These are phyloP conservation scores for Jordanella pulchra DNA, from an alignment of 2,797 vertebrate genomes.

Conservation along the genomic window DNA sequence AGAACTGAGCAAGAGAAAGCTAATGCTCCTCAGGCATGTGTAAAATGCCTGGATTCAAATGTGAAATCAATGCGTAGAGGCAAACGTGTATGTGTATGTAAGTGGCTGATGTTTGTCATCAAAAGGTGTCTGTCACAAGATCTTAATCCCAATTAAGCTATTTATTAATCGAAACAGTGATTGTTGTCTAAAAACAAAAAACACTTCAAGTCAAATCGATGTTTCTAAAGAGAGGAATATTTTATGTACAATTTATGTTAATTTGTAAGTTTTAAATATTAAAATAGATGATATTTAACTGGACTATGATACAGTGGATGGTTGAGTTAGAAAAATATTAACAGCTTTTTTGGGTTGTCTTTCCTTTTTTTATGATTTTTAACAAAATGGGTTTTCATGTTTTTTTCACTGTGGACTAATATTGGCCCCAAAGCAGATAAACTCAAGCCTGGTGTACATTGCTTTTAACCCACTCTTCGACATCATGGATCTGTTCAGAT, in stretches of 20 bases:
- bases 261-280: too few relatives aligned
- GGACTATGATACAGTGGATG: background rate
- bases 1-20: conserved; percentile 26
- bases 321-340: background rate
- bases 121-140: conserved; percentile 1
- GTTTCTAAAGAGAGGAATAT: background rate
- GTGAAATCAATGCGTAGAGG: conserved; percentile 25
- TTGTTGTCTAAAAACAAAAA: conserved; percentile 2
- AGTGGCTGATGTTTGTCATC: conserved; percentile 17
- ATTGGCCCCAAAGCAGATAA: background rate
- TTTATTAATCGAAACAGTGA: background rate
- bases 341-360: background rate
- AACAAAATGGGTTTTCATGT: too few relatives aligned
- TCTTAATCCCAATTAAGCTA: conserved; percentile 25
- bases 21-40: conserved; percentile 36
- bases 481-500: too few relatives aligned
- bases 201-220: background rate
- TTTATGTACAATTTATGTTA: background rate
- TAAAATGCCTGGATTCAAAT: conserved; percentile 36
- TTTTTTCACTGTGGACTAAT: background rate
- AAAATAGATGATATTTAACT: too few relatives aligned
- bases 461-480: background rate
- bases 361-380: too few relatives aligned
- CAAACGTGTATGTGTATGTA: background rate
- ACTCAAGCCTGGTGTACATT: background rate